These are phyloP conservation scores for Platalea minor DNA, from an alignment of 2,797 vertebrate genomes.

Conservation along the genomic window DNA sequence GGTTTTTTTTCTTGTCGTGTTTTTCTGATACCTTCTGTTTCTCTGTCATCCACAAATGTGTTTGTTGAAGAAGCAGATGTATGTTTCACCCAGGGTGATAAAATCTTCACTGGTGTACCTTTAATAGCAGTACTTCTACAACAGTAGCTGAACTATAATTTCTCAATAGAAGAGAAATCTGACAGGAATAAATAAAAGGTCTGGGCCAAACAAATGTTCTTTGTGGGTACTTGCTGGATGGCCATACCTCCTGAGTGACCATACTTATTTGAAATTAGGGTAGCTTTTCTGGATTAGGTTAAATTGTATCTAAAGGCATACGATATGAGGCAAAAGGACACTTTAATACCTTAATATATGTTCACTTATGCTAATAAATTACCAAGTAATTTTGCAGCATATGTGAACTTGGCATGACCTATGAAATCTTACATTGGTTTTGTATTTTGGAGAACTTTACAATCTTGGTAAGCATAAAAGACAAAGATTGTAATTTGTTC, in stretches of 20 bases:
- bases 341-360: background rate
- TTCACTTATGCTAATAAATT: background rate
- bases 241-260: background rate
- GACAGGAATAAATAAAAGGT: background rate
- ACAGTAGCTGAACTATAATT: background rate
- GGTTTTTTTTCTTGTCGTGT: background rate
- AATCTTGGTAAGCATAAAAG: background rate
- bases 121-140: background rate
- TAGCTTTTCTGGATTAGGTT: background rate
- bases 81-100: background rate
- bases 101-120: background rate
- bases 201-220: background rate
- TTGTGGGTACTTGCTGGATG: background rate
- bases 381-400: background rate
- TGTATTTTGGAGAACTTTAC: background rate
- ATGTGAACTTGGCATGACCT: background rate
- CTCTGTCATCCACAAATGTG: background rate
- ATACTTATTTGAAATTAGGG: background rate
- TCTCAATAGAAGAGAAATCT: background rate
- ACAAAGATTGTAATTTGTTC: background rate
- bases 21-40: constrained; percentile 28
- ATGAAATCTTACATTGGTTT: background rate
- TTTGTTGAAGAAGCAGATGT: background rate
- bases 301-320: background rate
- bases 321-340: background rate